phyloP scores from a whole-genome alignment of 1,140 invertebrate genomes.

The Pantala flavescens region DNA sequence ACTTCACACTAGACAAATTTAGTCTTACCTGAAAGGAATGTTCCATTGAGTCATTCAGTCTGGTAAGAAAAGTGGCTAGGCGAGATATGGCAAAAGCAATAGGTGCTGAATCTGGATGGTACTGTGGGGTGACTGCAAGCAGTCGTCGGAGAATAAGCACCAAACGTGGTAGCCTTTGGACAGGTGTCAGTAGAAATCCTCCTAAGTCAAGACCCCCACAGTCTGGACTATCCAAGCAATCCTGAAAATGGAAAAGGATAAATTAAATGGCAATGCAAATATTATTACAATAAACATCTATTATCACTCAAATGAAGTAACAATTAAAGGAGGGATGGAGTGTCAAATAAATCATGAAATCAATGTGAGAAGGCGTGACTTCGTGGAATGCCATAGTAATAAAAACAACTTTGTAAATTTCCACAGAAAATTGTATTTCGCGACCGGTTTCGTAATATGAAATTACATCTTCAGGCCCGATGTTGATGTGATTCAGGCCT shows the following conservation, averaged over 20 bases:
- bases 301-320: not conserved
- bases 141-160: conserved; percentile 35
- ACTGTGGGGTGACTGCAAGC: conserved; percentile 30
- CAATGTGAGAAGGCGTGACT: too few species aligned
- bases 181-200: conserved; percentile 32
- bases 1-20: too few species aligned
- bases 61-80: conserved; percentile 31
- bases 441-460: too few species aligned
- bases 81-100: conserved; percentile 29
- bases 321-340: too few species aligned
- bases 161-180: conserved; percentile 35
- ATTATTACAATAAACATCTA: not conserved
- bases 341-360: too few species aligned
- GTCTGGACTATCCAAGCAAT: conserved; percentile 28
- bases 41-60: conserved; percentile 35
- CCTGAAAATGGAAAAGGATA: conserved; percentile 18
- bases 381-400: too few species aligned
- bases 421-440: too few species aligned
- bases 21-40: conserved; percentile 32
- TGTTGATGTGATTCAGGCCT: too few species aligned
- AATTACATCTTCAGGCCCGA: too few species aligned
- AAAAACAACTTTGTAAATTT: too few species aligned
- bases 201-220: conserved; percentile 32
- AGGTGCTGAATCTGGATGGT: conserved; percentile 31
- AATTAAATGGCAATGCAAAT: not conserved